Percentiles rank a stretch among this genome's conserved stretches.
Conservation (phyloP, 2,113 vertebrate species). For the Gadus chalcogrammus region DNA sequence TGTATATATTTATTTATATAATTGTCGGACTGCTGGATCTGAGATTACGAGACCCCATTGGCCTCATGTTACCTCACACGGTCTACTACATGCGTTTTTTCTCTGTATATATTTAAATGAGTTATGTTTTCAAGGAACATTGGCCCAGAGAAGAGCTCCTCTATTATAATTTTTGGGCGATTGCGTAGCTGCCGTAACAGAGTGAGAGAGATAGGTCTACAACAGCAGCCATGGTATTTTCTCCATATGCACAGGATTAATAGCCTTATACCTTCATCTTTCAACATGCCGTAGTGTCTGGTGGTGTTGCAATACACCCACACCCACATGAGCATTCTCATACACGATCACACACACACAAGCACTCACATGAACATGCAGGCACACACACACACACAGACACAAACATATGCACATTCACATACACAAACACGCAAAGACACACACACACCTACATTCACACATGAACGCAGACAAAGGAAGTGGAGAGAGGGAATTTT, state of each 20-base stretch:
- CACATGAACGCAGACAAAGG: background rate
- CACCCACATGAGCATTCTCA: background rate
- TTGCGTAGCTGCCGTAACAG: too few relatives aligned
- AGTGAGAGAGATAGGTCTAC: background rate
- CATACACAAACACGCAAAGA: background rate
- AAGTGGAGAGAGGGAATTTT: slow-evolving; percentile 34
- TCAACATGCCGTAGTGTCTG: background rate
- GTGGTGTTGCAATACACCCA: background rate
- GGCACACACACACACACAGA: background rate
- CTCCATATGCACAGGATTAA: background rate
- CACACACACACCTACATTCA: background rate
- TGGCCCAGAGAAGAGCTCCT: too few relatives aligned
- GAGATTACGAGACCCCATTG: too few relatives aligned
- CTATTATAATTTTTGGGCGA: too few relatives aligned
- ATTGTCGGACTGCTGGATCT: too few relatives aligned
- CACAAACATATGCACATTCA: background rate
- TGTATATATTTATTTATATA: too few relatives aligned
- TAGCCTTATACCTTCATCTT: slow-evolving; percentile 1
- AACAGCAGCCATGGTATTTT: background rate
- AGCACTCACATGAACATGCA: too few relatives aligned
- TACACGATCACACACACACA: background rate
- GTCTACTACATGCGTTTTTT: too few relatives aligned
- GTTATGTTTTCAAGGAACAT: too few relatives aligned
- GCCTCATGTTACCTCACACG: too few relatives aligned
- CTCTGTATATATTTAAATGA: too few relatives aligned